Base-by-base conservation (phyloP, 2,113 vertebrate species). In the Chiloscyllium plagiosum region DNA sequence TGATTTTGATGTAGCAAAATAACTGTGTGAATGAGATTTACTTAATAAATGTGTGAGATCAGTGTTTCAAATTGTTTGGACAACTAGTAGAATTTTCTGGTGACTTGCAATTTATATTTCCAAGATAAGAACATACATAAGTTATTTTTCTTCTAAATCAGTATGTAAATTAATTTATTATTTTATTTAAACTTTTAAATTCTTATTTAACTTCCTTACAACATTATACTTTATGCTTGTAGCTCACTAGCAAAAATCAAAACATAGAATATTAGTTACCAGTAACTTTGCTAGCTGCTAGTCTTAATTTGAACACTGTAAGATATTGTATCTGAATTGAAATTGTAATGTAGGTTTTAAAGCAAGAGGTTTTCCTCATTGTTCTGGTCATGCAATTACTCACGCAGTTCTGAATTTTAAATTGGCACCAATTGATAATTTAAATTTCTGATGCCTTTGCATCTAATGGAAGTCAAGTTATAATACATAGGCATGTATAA, bases 201-300 rank as follows among this genome's bases (percentile, higher is more conserved):
- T 95, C 37, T 52, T 95, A 95, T 72, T 95, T 95, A 95, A 72
- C 72, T 95, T 95, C 42, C 42, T 69, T 72, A 26, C 22, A 37
- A 29, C 12, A 72, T 95, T 72, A 95, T 24, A 50, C 72, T 94
- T 70, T 95, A 52, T 70, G 94, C 94, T 95, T 95, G 13, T 47
- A 72, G 68, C 94, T 95, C 94, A 95, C 69, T 52, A 95, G 94
- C 47, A 95, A 95, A 95, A 95, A 68, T 87, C 24, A 70, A 72
- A 47, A 26, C 72, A 26, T 87, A 56, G 94, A 70, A 26, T 95
- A 95, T 42, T 95, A 72, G 69, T 76, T 95, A 95, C 68, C 94
- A 72, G 69, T 95, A 95, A 33, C 94, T 95, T 95, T 95, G 69
- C 47, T 95, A 95, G 94, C 42, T 93, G 89, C 89, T 93, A 66